Evolutionary conservation across 1,140 invertebrate species (phyloP), one percentile per base, ranked within the genome.

Genomic region (Drosophila busckii): DNA sequence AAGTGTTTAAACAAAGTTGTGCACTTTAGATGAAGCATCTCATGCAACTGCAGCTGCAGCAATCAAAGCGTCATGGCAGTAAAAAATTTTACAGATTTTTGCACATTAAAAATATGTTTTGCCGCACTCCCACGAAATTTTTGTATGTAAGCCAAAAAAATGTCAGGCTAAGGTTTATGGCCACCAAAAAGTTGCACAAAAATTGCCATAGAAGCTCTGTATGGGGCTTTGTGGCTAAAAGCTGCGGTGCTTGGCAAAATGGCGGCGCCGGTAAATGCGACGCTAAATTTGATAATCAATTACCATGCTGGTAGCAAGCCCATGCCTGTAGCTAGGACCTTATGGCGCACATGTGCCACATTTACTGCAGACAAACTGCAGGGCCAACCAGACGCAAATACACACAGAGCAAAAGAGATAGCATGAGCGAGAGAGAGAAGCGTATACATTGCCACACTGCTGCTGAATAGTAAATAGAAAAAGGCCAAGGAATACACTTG

Each of bases 231-330:
- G 63, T 50, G 50, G 52, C 52, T 40, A 31, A n/a, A 54, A 3
- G 12, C 32, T 54, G 58, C 9, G 41, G 42, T 41, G 40, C 38
- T 19, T 8, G 23, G 40, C 13, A 34, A 58, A 58, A 50, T 35
- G 37, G 40, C 19, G 60, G 40, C 29, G 32, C 31, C 50, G 23
- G 60, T 62, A 55, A 73, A 73, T 70, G 70, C 70, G 70, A 56
- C 68, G 73, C 69, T 65, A 69, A 80, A 73, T 80, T 80, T 80
- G 73, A 69, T 80, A 80, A 80, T 80, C 73, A 80, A 80, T 80
- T 80, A 80, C 75, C 50, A 46, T 73, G 69, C 48, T 34, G 31
- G 49, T 17, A 19, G 37, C 13, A 25, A 16, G n/a, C n/a, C n/a
- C 31, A 23, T 17, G 48, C 31, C 25, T 29, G 10, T 12, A 16